Evolutionary conservation across 2,113 vertebrate species (phyloP).

Genomic region (Lanius collurio): DNA sequence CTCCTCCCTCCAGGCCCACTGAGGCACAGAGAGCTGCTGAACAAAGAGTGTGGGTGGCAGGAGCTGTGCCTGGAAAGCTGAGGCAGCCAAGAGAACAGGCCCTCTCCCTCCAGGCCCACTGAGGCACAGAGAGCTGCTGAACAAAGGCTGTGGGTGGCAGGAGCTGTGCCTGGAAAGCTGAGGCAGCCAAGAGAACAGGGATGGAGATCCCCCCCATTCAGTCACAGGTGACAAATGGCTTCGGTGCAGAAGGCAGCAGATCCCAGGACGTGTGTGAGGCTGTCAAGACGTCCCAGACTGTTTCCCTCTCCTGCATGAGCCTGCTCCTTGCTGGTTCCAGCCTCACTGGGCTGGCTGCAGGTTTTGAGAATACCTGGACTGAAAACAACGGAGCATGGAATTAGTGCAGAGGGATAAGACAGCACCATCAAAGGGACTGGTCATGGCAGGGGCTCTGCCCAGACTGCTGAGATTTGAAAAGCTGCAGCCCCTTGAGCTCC

Average conservation of each 20-base stretch:
- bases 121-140: background rate
- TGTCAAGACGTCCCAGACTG: background rate
- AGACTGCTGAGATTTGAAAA: background rate
- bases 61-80: fast-evolving
- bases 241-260: background rate
- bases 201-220: background rate
- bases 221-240: background rate
- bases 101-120: background rate
- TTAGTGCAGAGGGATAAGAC: background rate
- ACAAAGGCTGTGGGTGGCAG: background rate
- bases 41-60: background rate
- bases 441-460: background rate
- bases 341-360: background rate
- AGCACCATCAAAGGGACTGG: background rate
- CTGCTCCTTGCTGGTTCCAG: background rate
- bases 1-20: background rate
- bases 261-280: fast-evolving
- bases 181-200: background rate
- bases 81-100: background rate
- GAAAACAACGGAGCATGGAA: background rate
- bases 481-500: background rate
- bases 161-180: fast-evolving
- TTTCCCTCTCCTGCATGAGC: no score
- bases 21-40: background rate
- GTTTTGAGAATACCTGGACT: background rate